Evolutionary conservation across 2,113 vertebrate genomes (phyloP).

Genomic region (Empidonax traillii): DNA sequence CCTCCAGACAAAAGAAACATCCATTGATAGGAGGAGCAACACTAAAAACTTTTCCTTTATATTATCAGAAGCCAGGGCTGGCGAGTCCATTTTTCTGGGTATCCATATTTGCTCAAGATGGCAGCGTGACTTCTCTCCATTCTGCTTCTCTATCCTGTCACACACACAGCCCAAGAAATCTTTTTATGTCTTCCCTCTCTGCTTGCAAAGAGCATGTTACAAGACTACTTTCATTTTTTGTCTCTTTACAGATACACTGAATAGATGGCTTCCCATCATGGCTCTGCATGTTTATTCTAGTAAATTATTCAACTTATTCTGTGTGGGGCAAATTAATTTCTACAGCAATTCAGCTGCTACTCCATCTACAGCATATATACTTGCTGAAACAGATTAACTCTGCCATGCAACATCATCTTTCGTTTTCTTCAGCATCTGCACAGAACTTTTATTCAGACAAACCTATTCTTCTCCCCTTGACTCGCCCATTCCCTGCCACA

Average conservation of each 20-base stretch:
- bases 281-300: conserved; percentile 51
- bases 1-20: neutral
- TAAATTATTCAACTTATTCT: conserved; percentile 57
- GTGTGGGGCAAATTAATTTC: conserved; percentile 60
- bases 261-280: conserved; percentile 32
- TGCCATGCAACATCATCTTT: conserved; percentile 43
- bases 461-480: neutral
- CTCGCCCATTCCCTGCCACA: neutral
- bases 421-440: conserved; percentile 43
- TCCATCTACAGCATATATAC: conserved; percentile 46
- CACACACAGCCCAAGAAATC: neutral
- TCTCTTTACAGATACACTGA: neutral
- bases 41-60: neutral
- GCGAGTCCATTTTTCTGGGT: neutral
- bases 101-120: neutral
- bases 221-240: neutral
- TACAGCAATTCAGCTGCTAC: conserved; percentile 58
- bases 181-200: neutral
- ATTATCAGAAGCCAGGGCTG: neutral
- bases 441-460: conserved; percentile 1
- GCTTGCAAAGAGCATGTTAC: neutral
- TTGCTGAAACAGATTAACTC: conserved; percentile 61
- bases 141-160: neutral
- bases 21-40: neutral
- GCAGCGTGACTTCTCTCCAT: neutral